A percentile compares a stretch with the other conserved stretches of the same genome.
These are phyloP conservation scores for Orchesellides sinensis DNA, from an alignment of 2,888 invertebrate species.

Conservation along the genomic window DNA sequence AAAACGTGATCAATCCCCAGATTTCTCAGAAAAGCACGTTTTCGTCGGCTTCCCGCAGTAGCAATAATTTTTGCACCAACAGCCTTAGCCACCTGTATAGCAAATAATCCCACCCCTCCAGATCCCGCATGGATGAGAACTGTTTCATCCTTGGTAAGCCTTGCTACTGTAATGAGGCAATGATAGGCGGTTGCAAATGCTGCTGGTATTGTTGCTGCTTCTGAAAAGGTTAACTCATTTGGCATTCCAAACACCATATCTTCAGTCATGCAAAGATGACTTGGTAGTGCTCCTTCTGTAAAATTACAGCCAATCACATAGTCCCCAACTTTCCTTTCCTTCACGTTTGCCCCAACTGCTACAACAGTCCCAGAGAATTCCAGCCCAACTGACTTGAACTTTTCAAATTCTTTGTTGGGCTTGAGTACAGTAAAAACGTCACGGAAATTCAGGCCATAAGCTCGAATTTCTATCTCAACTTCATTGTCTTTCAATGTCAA, in stretches of 20 bases:
- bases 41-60: conserved; percentile 54
- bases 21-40: conserved; percentile 43
- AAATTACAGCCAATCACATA: conserved; percentile 57
- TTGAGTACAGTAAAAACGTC: conserved; percentile 65
- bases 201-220: conserved; percentile 64
- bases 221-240: conserved; percentile 36
- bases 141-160: conserved; percentile 47
- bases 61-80: conserved; percentile 53
- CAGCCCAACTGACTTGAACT: conserved; percentile 52
- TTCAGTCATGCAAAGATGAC: conserved; percentile 55
- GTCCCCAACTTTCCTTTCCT: conserved; percentile 58
- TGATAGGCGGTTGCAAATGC: conserved; percentile 64
- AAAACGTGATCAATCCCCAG: conserved; percentile 59
- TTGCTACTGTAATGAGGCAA: conserved; percentile 52
- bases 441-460: conserved; percentile 63
- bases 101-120: conserved; percentile 48
- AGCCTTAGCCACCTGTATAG: conserved; percentile 38
- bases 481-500: conserved; percentile 21
- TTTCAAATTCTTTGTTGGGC: conserved; percentile 62
- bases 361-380: conserved; percentile 62
- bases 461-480: conserved; percentile 62
- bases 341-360: conserved; percentile 44
- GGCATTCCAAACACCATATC: conserved; percentile 51
- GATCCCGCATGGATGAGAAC: conserved; percentile 66
- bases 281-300: conserved; percentile 53